Evolutionary conservation across 2,113 vertebrate species (phyloP).

Genomic region (Thalassarche chlororhynchos): DNA sequence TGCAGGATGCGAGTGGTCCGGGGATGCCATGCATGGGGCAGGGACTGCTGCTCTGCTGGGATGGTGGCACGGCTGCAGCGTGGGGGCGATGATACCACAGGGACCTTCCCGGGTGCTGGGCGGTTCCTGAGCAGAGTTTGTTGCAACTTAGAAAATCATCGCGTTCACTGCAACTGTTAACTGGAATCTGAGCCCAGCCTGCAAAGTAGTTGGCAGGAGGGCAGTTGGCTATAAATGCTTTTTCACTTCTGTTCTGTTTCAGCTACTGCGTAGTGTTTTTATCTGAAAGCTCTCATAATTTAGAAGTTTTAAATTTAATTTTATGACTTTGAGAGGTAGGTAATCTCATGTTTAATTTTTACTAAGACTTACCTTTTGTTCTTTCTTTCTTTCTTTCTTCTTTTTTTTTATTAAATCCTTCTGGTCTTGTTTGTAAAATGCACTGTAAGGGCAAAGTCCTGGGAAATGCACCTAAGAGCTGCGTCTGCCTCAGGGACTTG

Average conservation of each 20-base stretch:
- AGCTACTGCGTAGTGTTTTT: not conserved
- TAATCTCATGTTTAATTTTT: not conserved
- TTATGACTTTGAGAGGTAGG: not conserved
- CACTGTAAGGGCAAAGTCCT: not conserved
- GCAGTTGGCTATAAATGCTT: not conserved
- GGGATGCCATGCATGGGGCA: rapidly evolving
- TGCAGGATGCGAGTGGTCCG: not conserved
- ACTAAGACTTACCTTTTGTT: not conserved
- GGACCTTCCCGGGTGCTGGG: not conserved
- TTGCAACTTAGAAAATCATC: not conserved
- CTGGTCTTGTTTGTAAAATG: not conserved
- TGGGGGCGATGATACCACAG: not conserved
- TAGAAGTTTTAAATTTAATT: not conserved
- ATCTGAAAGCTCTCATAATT: not conserved
- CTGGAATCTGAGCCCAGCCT: not conserved
- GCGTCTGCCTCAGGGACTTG: not conserved
- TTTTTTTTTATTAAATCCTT: not conserved
- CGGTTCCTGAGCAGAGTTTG: not conserved
- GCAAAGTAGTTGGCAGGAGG: not conserved
- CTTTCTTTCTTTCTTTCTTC: rapidly evolving
- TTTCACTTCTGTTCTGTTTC: not conserved
- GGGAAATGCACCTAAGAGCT: not conserved
- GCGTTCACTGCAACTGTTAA: not conserved
- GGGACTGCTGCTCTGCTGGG: not conserved
- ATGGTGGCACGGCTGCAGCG: rapidly evolving